Conservation (phyloP, 2,113 vertebrate genomes). For the Neogale vison region DNA sequence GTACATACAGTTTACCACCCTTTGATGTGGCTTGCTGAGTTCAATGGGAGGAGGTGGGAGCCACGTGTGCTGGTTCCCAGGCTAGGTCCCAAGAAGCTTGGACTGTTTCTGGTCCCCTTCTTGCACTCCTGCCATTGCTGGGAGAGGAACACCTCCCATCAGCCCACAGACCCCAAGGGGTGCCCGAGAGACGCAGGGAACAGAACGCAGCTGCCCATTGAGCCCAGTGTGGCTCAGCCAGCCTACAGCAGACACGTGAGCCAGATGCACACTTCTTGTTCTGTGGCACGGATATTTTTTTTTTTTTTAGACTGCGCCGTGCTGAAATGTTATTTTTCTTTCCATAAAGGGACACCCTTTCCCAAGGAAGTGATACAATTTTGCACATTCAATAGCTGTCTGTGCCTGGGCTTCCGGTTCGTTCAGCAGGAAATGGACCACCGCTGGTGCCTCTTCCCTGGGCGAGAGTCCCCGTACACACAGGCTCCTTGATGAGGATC, state of each 20-base stretch:
- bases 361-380: background rate
- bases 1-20: no score
- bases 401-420: background rate
- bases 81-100: no score
- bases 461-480: accelerated
- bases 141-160: background rate
- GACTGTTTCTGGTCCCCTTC: background rate
- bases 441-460: background rate
- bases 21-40: background rate
- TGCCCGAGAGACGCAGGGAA: accelerated
- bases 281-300: background rate
- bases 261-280: background rate
- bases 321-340: background rate
- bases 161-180: background rate
- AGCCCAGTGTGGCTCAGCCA: background rate
- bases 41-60: background rate
- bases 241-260: accelerated
- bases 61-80: background rate
- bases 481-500: background rate
- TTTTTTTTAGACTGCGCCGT: background rate
- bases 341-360: background rate
- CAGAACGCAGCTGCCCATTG: background rate
- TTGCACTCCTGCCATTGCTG: accelerated
- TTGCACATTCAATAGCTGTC: background rate
- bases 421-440: background rate